Evolutionary conservation across 2,888 invertebrate species (phyloP).

Genomic region (Timema cristinae): DNA sequence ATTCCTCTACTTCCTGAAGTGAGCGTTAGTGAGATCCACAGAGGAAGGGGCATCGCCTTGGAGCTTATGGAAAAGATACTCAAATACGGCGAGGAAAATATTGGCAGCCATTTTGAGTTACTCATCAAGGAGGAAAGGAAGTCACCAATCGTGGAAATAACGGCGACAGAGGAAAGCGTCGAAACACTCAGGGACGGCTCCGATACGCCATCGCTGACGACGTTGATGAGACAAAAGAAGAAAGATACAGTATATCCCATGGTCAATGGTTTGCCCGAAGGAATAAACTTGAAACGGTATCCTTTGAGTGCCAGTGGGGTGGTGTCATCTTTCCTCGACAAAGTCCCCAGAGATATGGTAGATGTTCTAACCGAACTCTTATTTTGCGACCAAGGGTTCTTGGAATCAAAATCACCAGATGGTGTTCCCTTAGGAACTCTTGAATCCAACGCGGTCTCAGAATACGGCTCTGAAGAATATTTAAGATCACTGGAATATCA

Average conservation of each 20-base stretch:
- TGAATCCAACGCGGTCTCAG: too few species aligned
- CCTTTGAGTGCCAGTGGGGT: neutral
- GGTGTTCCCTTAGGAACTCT: too few species aligned
- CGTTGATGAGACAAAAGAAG: neutral
- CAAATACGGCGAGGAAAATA: neutral
- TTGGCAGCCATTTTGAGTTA: neutral
- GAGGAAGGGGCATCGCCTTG: constrained; percentile 1
- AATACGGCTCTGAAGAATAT: too few species aligned
- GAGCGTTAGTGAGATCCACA: neutral
- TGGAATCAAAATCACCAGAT: too few species aligned
- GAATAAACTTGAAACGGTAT: neutral
- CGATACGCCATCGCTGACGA: neutral
- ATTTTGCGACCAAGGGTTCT: too few species aligned
- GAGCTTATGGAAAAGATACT: constrained; percentile 7
- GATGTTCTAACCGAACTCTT: neutral
- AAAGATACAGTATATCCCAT: neutral
- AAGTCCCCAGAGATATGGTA: neutral
- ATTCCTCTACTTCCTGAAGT: neutral
- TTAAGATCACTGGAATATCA: too few species aligned
- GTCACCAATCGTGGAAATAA: too few species aligned
- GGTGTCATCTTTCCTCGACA: constrained; percentile 8
- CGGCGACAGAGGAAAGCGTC: neutral
- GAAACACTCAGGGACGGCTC: neutral
- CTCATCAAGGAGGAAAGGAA: neutral
- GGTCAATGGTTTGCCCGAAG: constrained; percentile 3